A percentile compares a stretch with the other conserved stretches of the same genome.
phyloP scores from a whole-genome alignment of 2,888 invertebrate species.

The Mythimna ferrago region DNA sequence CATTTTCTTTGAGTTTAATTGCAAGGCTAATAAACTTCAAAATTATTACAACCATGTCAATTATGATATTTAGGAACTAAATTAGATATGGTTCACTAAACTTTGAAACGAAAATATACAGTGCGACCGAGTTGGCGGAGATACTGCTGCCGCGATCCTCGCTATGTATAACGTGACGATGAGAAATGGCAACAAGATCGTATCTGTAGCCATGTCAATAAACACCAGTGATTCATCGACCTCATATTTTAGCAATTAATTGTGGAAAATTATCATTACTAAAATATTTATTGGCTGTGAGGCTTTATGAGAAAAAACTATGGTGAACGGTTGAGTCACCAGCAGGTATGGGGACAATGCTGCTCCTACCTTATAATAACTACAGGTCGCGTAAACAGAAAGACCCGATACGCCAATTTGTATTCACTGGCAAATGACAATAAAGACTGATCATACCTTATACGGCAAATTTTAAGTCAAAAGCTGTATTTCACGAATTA shows the following conservation, averaged over 20 bases:
- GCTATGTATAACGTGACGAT: conserved; percentile 52
- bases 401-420: conserved; percentile 72
- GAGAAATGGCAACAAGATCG: conserved; percentile 48
- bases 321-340: conserved; percentile 69
- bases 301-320: conserved; percentile 44
- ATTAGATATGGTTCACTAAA: conserved; percentile 65
- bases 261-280: conserved; percentile 72
- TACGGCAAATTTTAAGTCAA: conserved; percentile 69
- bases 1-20: conserved; percentile 7
- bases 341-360: conserved; percentile 71
- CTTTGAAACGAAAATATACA: conserved; percentile 76
- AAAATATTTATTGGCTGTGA: conserved; percentile 73
- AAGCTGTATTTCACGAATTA: conserved; percentile 75
- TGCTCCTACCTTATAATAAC: conserved; percentile 66
- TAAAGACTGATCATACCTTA: conserved; percentile 72
- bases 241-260: conserved; percentile 71
- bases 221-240: conserved; percentile 70
- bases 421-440: conserved; percentile 75
- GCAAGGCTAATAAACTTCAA: conserved; percentile 14
- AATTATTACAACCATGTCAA: conserved; percentile 28
- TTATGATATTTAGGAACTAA: conserved; percentile 56
- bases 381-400: conserved; percentile 63
- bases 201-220: conserved; percentile 63
- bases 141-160: conserved; percentile 74
- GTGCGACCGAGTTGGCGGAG: conserved; percentile 83